Evolutionary conservation across 1,140 invertebrate genomes (phyloP), one percentile per base, ranked within the genome.

Genomic region (Drosophila elegans): DNA sequence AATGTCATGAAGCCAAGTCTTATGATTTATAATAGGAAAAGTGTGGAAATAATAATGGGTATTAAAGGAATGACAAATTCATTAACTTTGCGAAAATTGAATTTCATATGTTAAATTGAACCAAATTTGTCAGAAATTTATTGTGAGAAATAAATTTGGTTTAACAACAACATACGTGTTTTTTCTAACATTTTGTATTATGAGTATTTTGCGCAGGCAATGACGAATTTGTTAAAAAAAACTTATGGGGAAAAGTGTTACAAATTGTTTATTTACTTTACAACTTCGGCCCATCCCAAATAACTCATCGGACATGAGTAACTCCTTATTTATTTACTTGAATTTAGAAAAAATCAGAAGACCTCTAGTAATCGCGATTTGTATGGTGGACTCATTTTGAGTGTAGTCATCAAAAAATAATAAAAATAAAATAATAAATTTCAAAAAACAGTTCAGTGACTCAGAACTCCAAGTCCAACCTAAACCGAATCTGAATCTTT

Each of bases 361-460:
- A 32, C 39, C 45, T 10, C 3, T 9, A 21, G 11, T 39, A 55
- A 54, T 55, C 1, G 13, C 21, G n/a, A 73, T 74, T 74, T 74
- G 10, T 27, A 34, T 16, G 49, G 51, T 12, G 2, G 34, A 36
- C 25, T 49, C 45, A 38, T 42, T 29, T 27, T 16, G 44, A 13
- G 12, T 29, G 51, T 7, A 56, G 27, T 36, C 44, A 38, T 46
- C 0, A 38, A 45, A 38, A 21, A 29, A 53, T 25, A n/a, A 38
- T 44, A 21, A 10, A 36, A n/a, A n/a, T n/a, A 38, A 21, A 29
- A 53, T 25, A n/a, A 38, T 44, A 21, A 10, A 36, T 11, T 27
- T 42, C 3, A 38, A 51, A 54, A 45, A 10, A 9, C 25, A 10
- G 59, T 57, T 59, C 27, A 75, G 25, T 75, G 73, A 75, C 60